A percentile compares a stretch with the other conserved stretches of the same genome.
These are phyloP conservation scores for Protonibea diacanthus DNA, from an alignment of 2,797 vertebrate species.

Conservation along the genomic window DNA sequence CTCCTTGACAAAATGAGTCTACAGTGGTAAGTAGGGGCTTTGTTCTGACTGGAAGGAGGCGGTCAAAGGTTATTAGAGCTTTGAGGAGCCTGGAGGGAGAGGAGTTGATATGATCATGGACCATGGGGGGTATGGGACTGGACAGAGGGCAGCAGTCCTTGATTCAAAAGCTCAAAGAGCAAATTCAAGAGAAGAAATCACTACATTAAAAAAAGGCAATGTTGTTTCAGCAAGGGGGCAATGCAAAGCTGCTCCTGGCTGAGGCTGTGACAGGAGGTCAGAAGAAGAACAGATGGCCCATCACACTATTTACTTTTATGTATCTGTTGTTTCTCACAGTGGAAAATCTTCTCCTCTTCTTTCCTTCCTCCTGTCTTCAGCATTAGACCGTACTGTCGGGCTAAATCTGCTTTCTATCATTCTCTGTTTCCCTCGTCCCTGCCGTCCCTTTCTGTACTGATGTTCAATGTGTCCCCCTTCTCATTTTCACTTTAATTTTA, in stretches of 20 bases:
- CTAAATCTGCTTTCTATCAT: conserved; percentile 45
- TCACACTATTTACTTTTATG: conserved; percentile 47
- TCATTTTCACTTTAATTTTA: background rate
- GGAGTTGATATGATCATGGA: conserved; percentile 8
- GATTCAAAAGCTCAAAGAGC: conserved; percentile 21
- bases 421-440: conserved; percentile 16
- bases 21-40: conserved; percentile 13
- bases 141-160: conserved; percentile 3
- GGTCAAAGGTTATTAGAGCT: conserved; percentile 25
- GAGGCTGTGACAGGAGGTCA: conserved; percentile 40
- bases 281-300: conserved; percentile 38
- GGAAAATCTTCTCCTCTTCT: conserved; percentile 51
- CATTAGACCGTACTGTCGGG: conserved; percentile 19
- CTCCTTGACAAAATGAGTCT: conserved; percentile 25
- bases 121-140: background rate
- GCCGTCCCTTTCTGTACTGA: background rate
- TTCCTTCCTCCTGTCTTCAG: conserved; percentile 55
- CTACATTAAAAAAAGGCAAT: background rate
- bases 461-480: background rate
- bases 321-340: conserved; percentile 64
- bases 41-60: conserved; percentile 15
- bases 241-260: conserved; percentile 31
- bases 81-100: background rate
- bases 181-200: conserved; percentile 13
- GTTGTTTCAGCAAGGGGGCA: conserved; percentile 47